A percentile compares a stretch with the other conserved stretches of the same genome.
Evolutionary conservation across 2,113 vertebrate species (phyloP).

Genomic region (Cinclus mexicanus): DNA sequence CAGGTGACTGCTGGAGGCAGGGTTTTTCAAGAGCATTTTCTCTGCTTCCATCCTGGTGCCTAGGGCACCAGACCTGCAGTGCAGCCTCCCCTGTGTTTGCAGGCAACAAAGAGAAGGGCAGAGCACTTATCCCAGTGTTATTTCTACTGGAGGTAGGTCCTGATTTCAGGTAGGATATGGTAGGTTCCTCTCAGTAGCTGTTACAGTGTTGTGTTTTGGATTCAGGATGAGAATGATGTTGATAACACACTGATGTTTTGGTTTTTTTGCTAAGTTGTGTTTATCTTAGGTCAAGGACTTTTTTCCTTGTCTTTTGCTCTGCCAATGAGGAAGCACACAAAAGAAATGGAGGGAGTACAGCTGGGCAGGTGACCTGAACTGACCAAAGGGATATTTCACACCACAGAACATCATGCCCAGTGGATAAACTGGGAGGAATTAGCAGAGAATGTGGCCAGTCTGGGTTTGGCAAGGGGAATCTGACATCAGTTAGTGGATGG

Average conservation of each 20-base stretch:
- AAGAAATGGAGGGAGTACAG: background rate
- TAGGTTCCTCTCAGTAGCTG: background rate
- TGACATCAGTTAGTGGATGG: background rate
- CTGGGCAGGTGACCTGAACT: background rate
- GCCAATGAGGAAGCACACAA: background rate
- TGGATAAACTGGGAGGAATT: background rate
- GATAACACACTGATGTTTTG: background rate
- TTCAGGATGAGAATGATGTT: background rate
- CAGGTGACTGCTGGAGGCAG: background rate
- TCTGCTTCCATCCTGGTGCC: background rate
- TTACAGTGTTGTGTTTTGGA: background rate
- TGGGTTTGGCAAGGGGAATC: background rate
- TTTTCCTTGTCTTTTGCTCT: background rate
- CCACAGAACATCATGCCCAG: background rate
- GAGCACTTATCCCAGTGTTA: background rate
- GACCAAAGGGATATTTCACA: background rate
- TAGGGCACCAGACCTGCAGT: background rate
- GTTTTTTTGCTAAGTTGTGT: background rate
- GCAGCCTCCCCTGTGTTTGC: accelerated
- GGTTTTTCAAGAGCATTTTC: background rate
- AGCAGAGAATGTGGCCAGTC: background rate
- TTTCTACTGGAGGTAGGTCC: background rate
- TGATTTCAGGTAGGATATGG: background rate
- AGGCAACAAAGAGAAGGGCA: background rate
- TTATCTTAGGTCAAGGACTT: background rate